These are phyloP conservation scores for Periophthalmodon schlosseri DNA, from an alignment of 2,113 vertebrate species.

Conservation along the genomic window DNA sequence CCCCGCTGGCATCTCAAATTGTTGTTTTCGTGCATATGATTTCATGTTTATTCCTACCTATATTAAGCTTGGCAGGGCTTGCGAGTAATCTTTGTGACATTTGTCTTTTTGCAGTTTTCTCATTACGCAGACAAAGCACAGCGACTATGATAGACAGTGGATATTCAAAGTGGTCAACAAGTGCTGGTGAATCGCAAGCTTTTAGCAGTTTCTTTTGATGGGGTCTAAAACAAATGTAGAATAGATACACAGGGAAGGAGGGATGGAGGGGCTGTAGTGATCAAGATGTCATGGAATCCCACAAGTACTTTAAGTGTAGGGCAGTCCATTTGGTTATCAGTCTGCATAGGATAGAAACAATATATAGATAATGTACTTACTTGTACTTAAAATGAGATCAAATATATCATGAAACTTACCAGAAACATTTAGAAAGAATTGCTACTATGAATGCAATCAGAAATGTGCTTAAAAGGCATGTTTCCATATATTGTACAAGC, in stretches of 20 bases:
- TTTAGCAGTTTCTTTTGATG: constrained; percentile 7
- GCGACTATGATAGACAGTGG: constrained; percentile 42
- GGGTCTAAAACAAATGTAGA: constrained; percentile 33
- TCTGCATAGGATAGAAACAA: background rate
- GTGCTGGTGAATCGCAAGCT: constrained; percentile 30
- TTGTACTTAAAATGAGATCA: too few relatives aligned
- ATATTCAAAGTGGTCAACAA: constrained; percentile 53
- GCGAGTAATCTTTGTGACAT: constrained; percentile 59
- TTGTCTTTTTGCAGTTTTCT: constrained; percentile 40
- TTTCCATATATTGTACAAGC: too few relatives aligned
- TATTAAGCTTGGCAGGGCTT: constrained; percentile 42
- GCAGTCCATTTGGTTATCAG: constrained; percentile 6
- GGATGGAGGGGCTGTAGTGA: constrained; percentile 15
- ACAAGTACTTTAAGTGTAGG: background rate
- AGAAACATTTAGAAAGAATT: too few relatives aligned
- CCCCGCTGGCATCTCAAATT: constrained; percentile 58
- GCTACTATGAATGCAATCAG: too few relatives aligned
- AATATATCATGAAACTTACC: too few relatives aligned
- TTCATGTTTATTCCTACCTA: constrained; percentile 52
- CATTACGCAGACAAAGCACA: constrained; percentile 26
- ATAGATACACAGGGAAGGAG: constrained; percentile 13
- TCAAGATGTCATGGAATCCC: constrained; percentile 38
- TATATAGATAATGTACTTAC: background rate
- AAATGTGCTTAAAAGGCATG: too few relatives aligned
- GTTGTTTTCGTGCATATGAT: constrained; percentile 64